phyloP scores from a whole-genome alignment of 2,888 invertebrate genomes.

The Prenolepis imparis region DNA sequence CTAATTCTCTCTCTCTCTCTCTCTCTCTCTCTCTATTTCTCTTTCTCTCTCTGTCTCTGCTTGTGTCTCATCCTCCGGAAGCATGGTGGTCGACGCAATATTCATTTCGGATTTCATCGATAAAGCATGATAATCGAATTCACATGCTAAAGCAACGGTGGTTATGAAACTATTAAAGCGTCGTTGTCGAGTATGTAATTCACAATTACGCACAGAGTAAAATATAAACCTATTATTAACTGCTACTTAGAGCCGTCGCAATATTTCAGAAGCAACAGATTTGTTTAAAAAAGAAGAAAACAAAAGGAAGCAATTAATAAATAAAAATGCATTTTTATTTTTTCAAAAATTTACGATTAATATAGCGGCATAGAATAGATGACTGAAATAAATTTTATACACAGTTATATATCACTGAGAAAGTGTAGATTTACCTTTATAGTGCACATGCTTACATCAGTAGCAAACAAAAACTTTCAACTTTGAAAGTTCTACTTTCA shows the following conservation, averaged over 20 bases:
- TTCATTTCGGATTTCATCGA: conserved; percentile 55
- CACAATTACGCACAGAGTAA: conserved; percentile 39
- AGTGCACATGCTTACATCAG: conserved; percentile 20
- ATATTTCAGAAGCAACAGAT: not conserved
- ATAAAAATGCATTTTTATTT: not conserved
- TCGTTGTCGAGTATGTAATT: conserved; percentile 44
- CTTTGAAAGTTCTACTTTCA: conserved; percentile 45
- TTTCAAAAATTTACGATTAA: conserved; percentile 1
- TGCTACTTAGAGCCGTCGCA: not conserved
- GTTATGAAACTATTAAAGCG: conserved; percentile 54
- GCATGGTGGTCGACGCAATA: conserved; percentile 41
- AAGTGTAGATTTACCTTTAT: conserved; percentile 41
- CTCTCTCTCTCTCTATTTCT: not conserved
- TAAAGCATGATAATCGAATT: conserved; percentile 57
- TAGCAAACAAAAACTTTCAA: conserved; percentile 51
- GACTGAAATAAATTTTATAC: not conserved
- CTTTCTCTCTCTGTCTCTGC: not conserved
- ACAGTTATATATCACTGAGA: not conserved
- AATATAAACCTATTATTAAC: conserved; percentile 42
- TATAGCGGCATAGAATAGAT: not conserved
- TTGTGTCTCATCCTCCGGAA: conserved; percentile 20
- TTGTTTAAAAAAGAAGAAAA: not conserved
- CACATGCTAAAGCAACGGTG: conserved; percentile 49
- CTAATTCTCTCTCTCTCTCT: conserved; percentile 8
- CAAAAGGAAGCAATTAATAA: not conserved